These are phyloP conservation scores for Helogale parvula DNA, from an alignment of 2,113 vertebrate genomes.

Conservation along the genomic window DNA sequence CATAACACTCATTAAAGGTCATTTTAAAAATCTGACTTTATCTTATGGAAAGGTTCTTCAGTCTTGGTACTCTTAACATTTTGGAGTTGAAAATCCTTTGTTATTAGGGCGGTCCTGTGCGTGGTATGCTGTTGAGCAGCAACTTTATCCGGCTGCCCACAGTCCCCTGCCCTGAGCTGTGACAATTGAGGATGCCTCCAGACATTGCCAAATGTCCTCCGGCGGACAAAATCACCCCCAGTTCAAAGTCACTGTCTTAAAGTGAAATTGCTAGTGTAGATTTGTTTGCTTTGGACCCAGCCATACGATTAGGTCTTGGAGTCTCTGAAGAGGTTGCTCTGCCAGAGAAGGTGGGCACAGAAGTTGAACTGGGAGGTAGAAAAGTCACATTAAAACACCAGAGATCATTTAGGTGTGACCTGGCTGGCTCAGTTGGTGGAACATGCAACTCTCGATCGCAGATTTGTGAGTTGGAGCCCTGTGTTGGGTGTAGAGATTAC, in stretches of 20 bases:
- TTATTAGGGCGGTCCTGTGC: background rate
- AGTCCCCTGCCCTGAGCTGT: background rate
- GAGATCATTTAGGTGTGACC: background rate
- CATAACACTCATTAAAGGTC: slow-evolving; percentile 3
- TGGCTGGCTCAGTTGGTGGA: background rate
- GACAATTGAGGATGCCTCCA: background rate
- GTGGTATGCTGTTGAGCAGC: background rate
- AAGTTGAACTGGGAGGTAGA: slow-evolving; percentile 42
- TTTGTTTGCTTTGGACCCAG: background rate
- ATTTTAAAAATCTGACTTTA: background rate
- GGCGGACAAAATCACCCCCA: background rate
- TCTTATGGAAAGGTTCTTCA: background rate
- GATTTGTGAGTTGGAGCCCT: background rate
- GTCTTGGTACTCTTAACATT: background rate
- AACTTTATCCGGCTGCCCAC: background rate
- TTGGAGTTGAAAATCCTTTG: background rate
- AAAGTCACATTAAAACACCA: slow-evolving; percentile 19
- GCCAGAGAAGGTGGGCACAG: slow-evolving; percentile 33
- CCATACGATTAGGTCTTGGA: background rate
- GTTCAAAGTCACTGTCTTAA: background rate
- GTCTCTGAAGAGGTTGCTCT: background rate
- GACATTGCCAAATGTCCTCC: background rate
- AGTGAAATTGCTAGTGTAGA: background rate
- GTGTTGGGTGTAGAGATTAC: background rate
- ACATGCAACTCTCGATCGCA: background rate